Evolutionary conservation across 2,113 vertebrate species (phyloP).

Genomic region (Trematomus loennbergii): DNA sequence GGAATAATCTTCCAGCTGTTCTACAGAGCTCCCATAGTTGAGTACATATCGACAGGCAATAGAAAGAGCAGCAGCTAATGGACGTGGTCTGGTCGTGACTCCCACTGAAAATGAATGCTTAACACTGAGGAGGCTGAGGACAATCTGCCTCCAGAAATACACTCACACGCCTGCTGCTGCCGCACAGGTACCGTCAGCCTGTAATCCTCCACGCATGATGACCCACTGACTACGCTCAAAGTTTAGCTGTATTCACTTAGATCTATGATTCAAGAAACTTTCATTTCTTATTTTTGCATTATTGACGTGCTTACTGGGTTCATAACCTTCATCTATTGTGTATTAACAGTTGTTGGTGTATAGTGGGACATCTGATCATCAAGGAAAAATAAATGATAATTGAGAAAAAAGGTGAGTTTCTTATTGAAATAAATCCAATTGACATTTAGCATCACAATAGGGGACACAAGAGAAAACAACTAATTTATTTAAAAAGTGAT

Average conservation of each 20-base stretch:
- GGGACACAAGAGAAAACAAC: neutral
- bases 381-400: neutral
- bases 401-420: neutral
- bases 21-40: neutral
- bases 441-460: neutral
- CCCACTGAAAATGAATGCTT: conserved; percentile 49
- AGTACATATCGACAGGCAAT: neutral
- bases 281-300: neutral
- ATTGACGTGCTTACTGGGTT: neutral
- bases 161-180: conserved; percentile 4
- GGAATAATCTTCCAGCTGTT: neutral
- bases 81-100: conserved; percentile 20
- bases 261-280: neutral
- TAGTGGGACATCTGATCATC: neutral
- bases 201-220: conserved; percentile 39
- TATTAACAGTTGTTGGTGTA: neutral
- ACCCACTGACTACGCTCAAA: neutral
- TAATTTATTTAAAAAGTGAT: neutral
- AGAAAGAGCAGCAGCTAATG: neutral
- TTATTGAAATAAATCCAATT: neutral
- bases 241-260: neutral
- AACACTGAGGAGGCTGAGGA: conserved; percentile 43
- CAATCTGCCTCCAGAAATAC: conserved; percentile 62
- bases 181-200: conserved; percentile 10
- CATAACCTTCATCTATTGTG: neutral